Evolutionary conservation across 2,797 vertebrate genomes (phyloP), one percentile per base, ranked within the genome.

Genomic region (Aphelocoma californica): DNA sequence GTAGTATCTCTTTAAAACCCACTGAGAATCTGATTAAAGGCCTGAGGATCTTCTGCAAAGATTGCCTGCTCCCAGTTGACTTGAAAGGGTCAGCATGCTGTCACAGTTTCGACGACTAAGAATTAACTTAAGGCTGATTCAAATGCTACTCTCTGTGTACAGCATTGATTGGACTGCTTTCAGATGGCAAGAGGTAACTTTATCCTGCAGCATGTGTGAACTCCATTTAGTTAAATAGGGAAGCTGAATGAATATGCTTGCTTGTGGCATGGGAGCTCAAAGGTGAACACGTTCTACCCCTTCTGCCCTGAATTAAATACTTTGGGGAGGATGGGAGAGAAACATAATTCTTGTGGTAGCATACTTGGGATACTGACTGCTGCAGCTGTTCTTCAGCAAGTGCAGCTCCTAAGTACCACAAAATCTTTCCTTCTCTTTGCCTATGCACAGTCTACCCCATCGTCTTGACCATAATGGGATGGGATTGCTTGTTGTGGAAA

Each of bases 111-210:
- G 47, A 93, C 86, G 74, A 82, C 88, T 86, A 88, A 97, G 96
- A 96, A 97, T 97, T 97, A 97, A 97, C 92, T 97, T 97, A 95
- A 92, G 85, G 88, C 95, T 96, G 94, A 97, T 97, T 97, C 95
- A 94, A 94, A 95, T 96, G 86, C 90, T 96, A 14, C 95, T 96
- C 80, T 96, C 95, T 90, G 81, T 94, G 95, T 95, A 90, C 44
- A 61, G 95, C 92, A 91, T 96, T 97, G 96, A 97, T 96, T 96
- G 93, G 89, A 17, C 91, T 94, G 80, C 94, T 96, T 96, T 93
- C 79, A 83, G 83, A 94, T 94, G 91, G 93, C 86, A 96, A 81
- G 72, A 86, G 85, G 93, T 95, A 96, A 96, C 96, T 96, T 94
- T 96, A 95, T 97, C 86, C 95, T 61, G 83, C 56, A 95, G 92